Conservation (phyloP, 2,888 invertebrate species). For the Agonum fuliginosum region DNA sequence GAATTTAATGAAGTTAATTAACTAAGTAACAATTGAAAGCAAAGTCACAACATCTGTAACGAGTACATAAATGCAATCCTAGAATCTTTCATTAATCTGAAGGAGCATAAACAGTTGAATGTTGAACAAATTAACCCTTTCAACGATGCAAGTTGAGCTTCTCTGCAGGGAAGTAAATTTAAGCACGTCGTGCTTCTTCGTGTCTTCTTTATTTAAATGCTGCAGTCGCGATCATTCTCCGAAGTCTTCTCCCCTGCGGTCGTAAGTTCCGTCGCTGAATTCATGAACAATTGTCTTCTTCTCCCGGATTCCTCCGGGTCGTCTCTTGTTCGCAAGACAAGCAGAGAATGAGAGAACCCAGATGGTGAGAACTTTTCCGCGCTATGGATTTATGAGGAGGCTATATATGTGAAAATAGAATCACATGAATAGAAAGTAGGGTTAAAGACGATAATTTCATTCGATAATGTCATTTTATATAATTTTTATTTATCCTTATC, state of each 20-base stretch:
- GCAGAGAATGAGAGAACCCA: neutral
- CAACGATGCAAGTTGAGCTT: neutral
- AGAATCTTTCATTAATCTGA: slow-evolving; percentile 19
- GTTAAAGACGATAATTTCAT: no score
- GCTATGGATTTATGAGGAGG: neutral
- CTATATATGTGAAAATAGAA: neutral
- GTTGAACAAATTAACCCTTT: slow-evolving; percentile 50
- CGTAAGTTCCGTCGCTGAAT: slow-evolving; percentile 34
- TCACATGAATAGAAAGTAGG: neutral
- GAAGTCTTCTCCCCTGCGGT: slow-evolving; percentile 34
- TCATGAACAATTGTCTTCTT: slow-evolving; percentile 52
- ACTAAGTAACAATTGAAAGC: neutral
- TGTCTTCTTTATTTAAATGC: slow-evolving; percentile 57
- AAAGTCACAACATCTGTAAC: neutral
- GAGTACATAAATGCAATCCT: neutral
- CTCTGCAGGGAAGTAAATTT: slow-evolving; percentile 36
- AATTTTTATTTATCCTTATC: no score
- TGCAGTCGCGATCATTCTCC: slow-evolving; percentile 44
- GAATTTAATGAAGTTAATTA: neutral
- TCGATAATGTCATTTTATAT: no score
- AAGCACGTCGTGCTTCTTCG: slow-evolving; percentile 23
- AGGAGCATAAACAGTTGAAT: slow-evolving; percentile 4
- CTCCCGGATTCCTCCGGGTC: neutral
- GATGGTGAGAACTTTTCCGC: neutral
- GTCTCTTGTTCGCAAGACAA: neutral